Evolutionary conservation across 2,888 invertebrate genomes (phyloP).

Genomic region (Leucophenga maculata): DNA sequence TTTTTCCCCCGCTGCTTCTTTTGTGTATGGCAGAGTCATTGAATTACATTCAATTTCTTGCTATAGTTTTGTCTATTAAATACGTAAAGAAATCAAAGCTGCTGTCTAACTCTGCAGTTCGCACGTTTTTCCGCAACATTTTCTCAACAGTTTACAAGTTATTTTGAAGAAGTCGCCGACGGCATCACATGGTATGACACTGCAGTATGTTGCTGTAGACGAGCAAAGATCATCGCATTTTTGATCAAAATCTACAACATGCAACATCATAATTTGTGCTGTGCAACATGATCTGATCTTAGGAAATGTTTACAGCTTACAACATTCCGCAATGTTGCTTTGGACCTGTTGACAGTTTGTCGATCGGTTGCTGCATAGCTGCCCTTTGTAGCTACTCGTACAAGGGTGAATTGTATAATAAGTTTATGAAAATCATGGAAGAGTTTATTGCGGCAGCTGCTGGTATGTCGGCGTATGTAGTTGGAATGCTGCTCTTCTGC

Average conservation of each 20-base stretch:
- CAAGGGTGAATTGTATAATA: neutral
- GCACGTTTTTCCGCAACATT: slow-evolving; percentile 16
- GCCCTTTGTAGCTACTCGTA: neutral
- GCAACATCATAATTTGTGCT: slow-evolving; percentile 6
- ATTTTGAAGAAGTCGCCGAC: neutral
- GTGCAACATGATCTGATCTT: neutral
- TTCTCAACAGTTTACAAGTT: neutral
- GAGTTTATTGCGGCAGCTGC: no score
- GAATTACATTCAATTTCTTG: slow-evolving; percentile 13
- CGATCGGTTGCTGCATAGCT: neutral
- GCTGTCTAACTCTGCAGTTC: slow-evolving; percentile 1
- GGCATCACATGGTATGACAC: slow-evolving; percentile 38
- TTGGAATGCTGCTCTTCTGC: neutral
- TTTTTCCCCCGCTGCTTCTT: no score
- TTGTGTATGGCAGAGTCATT: slow-evolving; percentile 17
- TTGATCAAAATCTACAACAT: slow-evolving; percentile 15
- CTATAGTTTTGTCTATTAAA: slow-evolving; percentile 5
- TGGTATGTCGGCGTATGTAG: neutral
- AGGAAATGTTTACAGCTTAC: neutral
- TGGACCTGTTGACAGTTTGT: no score
- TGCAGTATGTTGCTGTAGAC: slow-evolving; percentile 20
- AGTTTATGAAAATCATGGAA: no score
- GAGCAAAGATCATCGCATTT: neutral
- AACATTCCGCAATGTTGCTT: neutral
- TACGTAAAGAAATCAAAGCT: neutral